Base-by-base conservation (phyloP, 2,888 invertebrate genomes). In the Poecilobothrus nobilitatus region DNA sequence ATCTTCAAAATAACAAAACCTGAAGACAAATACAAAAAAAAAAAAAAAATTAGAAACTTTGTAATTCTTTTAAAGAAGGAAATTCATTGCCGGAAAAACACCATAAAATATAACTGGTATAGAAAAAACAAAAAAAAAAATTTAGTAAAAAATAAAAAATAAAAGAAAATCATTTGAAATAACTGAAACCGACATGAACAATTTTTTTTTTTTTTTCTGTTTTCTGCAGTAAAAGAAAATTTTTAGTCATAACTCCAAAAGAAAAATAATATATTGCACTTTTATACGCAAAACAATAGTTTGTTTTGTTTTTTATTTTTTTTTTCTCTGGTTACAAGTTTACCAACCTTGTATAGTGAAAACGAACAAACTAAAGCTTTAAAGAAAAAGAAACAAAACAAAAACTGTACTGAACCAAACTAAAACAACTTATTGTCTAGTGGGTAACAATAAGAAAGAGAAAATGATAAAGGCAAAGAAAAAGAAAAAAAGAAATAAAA, bases 51-150 rank as follows among this genome's bases (percentile, higher is more conserved):
- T 37, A 37, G 10, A 37, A 37, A 37, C 8, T 10, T 10, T 37
- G 37, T 10, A 37, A 37, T 37, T 27, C 27, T 27, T 27, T 27
- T 4, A 41, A 41, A 9, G 18, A 53, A 53, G 53, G 18, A 53
- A 53, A 53, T 53, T 53, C 53, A 53, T 53, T 53, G 53, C 53
- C 53, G 53, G 53, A 53, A 53, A 53, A 53, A 53, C 53, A 18
- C 53, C 53, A 53, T 53, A 53, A 53, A 53, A 53, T 53, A 53
- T 53, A 53, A 53, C 53, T 53, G 18, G 37, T 37, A 12, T 10
- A 53, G 2, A 53, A 18, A n/a, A n/a, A n/a, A n/a, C n/a, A n/a
- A n/a, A n/a, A n/a, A 6, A 53, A 53, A 53, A 53, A 53, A 12
- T 18, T 18, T 18, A 53, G n/a, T 12, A 53, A 53, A 53, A 12